Conservation (phyloP, 2,888 invertebrate species). For the Craniophora ligustri region DNA sequence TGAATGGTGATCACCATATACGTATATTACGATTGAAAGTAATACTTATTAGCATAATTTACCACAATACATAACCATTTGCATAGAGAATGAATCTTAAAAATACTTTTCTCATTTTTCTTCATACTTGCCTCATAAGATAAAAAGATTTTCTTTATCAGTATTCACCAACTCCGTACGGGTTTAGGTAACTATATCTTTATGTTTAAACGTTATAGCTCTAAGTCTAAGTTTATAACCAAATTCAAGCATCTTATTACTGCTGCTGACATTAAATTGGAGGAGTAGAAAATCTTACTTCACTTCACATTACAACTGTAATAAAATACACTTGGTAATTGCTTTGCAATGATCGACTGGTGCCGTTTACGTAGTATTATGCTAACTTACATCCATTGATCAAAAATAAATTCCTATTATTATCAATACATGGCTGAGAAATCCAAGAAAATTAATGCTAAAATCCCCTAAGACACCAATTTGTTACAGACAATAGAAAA, state of each 20-base stretch:
- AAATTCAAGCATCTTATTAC: slow-evolving; percentile 9
- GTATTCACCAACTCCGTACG: too few species aligned
- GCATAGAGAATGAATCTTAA: too few species aligned
- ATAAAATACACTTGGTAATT: slow-evolving; percentile 25
- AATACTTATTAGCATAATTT: neutral
- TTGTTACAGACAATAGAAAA: too few species aligned
- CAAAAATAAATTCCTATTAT: slow-evolving; percentile 27
- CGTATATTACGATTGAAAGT: neutral
- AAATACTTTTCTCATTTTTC: too few species aligned
- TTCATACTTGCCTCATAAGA: too few species aligned
- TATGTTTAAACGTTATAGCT: too few species aligned
- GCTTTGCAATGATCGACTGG: slow-evolving; percentile 3
- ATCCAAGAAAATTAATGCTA: slow-evolving; percentile 11
- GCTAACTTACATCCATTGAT: slow-evolving; percentile 15
- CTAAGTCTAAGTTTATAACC: neutral
- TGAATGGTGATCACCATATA: too few species aligned
- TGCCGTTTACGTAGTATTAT: slow-evolving; percentile 12
- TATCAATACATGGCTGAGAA: slow-evolving; percentile 10
- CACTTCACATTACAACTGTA: slow-evolving; percentile 8
- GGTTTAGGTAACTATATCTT: neutral
- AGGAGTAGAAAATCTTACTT: slow-evolving; percentile 32
- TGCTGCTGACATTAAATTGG: too few species aligned
- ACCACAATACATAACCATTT: too few species aligned
- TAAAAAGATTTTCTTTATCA: too few species aligned
- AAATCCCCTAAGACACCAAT: too few species aligned